Conservation (phyloP, 2,888 invertebrate species). For the Nomada ferruginata region DNA sequence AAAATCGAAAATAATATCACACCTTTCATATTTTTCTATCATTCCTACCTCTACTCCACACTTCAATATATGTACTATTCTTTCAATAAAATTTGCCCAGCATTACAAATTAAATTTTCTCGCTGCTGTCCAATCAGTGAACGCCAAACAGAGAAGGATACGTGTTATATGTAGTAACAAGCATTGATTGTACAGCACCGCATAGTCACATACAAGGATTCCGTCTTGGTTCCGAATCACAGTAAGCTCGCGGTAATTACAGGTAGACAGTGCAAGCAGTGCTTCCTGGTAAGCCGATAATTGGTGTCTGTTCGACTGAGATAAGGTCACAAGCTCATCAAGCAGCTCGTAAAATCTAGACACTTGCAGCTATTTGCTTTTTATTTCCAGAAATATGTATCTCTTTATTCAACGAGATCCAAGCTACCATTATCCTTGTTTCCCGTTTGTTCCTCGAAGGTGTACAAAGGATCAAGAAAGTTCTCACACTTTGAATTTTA, state of each 20-base stretch:
- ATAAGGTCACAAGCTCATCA: conserved; percentile 66
- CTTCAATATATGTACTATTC: no score
- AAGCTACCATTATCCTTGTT: not conserved
- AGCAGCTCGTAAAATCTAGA: conserved; percentile 27
- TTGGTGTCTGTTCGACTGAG: conserved; percentile 67
- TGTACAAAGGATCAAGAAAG: not conserved
- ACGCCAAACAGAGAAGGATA: not conserved
- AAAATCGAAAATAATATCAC: no score
- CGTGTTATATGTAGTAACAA: not conserved
- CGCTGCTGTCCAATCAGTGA: not conserved
- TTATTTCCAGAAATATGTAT: conserved; percentile 50
- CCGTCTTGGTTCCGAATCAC: conserved; percentile 50
- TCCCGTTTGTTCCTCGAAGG: not conserved
- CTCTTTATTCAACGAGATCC: not conserved
- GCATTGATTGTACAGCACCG: conserved; percentile 1
- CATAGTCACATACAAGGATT: conserved; percentile 51
- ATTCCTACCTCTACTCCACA: no score
- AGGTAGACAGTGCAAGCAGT: conserved; percentile 61
- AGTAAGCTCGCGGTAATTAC: conserved; percentile 62
- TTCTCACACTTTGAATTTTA: not conserved
- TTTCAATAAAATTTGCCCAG: no score
- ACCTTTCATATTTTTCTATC: no score
- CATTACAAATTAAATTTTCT: no score
- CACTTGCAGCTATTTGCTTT: conserved; percentile 63
- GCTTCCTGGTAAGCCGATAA: conserved; percentile 68